These are phyloP conservation scores for Oreochromis aureus DNA, from an alignment of 2,113 vertebrate genomes.

Conservation along the genomic window DNA sequence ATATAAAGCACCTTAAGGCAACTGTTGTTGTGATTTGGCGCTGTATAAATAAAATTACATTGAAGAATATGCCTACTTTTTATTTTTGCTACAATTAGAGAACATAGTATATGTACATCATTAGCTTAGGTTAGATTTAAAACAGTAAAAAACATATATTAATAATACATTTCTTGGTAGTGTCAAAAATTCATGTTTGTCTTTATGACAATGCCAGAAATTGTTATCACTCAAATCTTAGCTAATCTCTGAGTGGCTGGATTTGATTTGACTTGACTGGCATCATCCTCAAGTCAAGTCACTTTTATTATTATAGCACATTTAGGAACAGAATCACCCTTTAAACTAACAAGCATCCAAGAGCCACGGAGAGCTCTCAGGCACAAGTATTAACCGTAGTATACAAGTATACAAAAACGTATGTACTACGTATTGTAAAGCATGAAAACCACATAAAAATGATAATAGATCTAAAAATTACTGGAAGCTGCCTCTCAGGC, in stretches of 20 bases:
- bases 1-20: no score
- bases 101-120: neutral
- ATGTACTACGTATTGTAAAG: neutral
- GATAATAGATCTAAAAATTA: neutral
- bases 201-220: neutral
- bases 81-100: neutral
- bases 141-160: neutral
- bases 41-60: neutral
- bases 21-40: no score
- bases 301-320: neutral
- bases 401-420: neutral
- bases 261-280: neutral
- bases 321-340: neutral
- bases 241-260: neutral
- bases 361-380: neutral
- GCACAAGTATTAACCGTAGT: neutral
- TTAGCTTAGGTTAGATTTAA: neutral
- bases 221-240: neutral
- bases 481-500: neutral
- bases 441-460: neutral
- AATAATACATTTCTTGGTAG: neutral
- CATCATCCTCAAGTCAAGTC: neutral
- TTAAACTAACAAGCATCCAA: neutral
- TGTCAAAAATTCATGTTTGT: neutral
- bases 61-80: neutral